Evolutionary conservation across 1,140 invertebrate genomes (phyloP).

Genomic region (Drosophila melanica): DNA sequence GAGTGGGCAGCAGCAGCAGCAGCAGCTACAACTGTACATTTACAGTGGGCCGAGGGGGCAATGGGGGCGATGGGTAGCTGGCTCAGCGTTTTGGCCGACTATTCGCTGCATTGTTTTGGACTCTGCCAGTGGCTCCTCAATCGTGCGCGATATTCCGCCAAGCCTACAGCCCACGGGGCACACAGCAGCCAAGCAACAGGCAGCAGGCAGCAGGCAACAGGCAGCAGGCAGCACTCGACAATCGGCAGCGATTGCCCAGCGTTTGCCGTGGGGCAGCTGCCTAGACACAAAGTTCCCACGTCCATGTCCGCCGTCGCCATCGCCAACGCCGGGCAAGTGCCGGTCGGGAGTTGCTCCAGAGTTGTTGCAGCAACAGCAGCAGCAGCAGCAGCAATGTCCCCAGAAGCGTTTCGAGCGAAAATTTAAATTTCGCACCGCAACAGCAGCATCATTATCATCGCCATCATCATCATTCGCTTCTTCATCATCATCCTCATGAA

Average conservation of each 20-base stretch:
- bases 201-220: constrained; percentile 13
- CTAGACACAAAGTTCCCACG: constrained; percentile 70
- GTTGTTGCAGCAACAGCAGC: constrained; percentile 34
- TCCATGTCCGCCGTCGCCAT: constrained; percentile 41
- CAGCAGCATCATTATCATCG: constrained; percentile 33
- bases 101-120: constrained; percentile 62
- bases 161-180: constrained; percentile 69
- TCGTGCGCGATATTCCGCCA: constrained; percentile 74
- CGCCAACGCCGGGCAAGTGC: constrained; percentile 26
- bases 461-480: constrained; percentile 8
- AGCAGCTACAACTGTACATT: constrained; percentile 46
- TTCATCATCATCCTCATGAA: constrained; percentile 21
- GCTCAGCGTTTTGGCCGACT: constrained; percentile 16
- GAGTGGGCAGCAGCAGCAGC: constrained; percentile 35
- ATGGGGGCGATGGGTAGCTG: not conserved
- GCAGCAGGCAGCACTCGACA: constrained; percentile 37
- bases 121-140: constrained; percentile 58
- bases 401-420: constrained; percentile 81
- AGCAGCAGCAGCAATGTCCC: constrained; percentile 60
- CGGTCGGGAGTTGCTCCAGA: constrained; percentile 28
- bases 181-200: not conserved
- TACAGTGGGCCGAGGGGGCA: not conserved
- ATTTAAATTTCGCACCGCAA: constrained; percentile 80
- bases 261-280: constrained; percentile 45
- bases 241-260: constrained; percentile 51